These are phyloP conservation scores for Myotis pilosus DNA, from an alignment of 2,797 vertebrate genomes.

Conservation along the genomic window DNA sequence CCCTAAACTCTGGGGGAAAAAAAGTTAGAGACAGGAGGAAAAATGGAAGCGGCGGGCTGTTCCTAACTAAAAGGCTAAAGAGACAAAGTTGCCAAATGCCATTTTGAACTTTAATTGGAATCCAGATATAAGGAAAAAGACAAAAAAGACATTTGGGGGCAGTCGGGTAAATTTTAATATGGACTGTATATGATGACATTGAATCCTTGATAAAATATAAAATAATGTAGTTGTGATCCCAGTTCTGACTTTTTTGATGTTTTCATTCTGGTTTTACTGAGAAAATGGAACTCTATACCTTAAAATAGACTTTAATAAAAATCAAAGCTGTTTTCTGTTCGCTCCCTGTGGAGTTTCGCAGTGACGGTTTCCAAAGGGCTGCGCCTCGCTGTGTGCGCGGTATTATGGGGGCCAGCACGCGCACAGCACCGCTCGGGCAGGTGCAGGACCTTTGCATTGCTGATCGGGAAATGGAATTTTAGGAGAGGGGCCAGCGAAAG, in stretches of 20 bases:
- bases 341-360: neutral
- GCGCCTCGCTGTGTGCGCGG: neutral
- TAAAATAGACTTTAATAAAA: constrained; percentile 65
- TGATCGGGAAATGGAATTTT: neutral
- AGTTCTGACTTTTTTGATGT: neutral
- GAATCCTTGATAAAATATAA: neutral
- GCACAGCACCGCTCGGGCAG: neutral
- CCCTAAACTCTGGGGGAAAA: neutral
- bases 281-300: neutral
- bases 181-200: neutral
- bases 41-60: neutral
- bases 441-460: neutral
- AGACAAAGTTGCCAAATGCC: neutral
- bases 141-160: neutral
- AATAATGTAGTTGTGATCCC: neutral
- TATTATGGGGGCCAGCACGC: constrained; percentile 24
- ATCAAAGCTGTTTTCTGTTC: constrained; percentile 53
- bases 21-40: neutral
- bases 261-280: constrained; percentile 31
- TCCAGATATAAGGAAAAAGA: neutral
- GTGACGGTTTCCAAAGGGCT: constrained; percentile 57
- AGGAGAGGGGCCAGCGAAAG: neutral
- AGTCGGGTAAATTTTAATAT: neutral
- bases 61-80: neutral
- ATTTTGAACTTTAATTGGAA: neutral